phyloP scores from a whole-genome alignment of 2,888 invertebrate species.

The Hypomecis punctinalis region DNA sequence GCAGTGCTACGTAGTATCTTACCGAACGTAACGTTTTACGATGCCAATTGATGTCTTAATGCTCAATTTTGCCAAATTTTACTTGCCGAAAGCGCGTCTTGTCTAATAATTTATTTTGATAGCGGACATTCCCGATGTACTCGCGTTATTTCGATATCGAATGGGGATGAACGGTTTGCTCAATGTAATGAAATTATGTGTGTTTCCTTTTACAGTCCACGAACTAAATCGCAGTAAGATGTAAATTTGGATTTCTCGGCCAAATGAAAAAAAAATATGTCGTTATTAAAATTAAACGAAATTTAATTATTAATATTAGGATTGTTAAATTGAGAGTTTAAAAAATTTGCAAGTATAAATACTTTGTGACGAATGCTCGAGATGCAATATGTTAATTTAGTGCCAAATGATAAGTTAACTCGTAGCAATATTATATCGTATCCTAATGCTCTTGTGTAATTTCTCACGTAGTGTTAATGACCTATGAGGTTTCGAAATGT shows the following conservation, averaged over 20 bases:
- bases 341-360: slow-evolving; percentile 73
- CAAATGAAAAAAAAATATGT: slow-evolving; percentile 67
- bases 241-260: slow-evolving; percentile 59
- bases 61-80: slow-evolving; percentile 85
- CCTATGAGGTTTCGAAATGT: slow-evolving; percentile 82
- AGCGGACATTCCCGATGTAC: slow-evolving; percentile 59
- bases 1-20: slow-evolving; percentile 73
- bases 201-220: slow-evolving; percentile 63
- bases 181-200: slow-evolving; percentile 69
- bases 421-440: slow-evolving; percentile 84
- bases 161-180: slow-evolving; percentile 71
- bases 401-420: slow-evolving; percentile 86
- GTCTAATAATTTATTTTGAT: slow-evolving; percentile 70
- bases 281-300: slow-evolving; percentile 67
- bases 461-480: slow-evolving; percentile 83
- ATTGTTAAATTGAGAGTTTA: slow-evolving; percentile 68
- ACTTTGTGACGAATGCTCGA: slow-evolving; percentile 79
- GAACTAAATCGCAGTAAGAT: slow-evolving; percentile 46
- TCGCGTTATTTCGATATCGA: slow-evolving; percentile 51
- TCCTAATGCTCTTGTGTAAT: slow-evolving; percentile 83
- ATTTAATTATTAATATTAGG: slow-evolving; percentile 72
- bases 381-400: slow-evolving; percentile 85
- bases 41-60: slow-evolving; percentile 81
- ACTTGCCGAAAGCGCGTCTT: slow-evolving; percentile 80
- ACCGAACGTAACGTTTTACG: slow-evolving; percentile 70